Conservation (phyloP, 2,888 invertebrate species). For the Bellardia bayeri region DNA sequence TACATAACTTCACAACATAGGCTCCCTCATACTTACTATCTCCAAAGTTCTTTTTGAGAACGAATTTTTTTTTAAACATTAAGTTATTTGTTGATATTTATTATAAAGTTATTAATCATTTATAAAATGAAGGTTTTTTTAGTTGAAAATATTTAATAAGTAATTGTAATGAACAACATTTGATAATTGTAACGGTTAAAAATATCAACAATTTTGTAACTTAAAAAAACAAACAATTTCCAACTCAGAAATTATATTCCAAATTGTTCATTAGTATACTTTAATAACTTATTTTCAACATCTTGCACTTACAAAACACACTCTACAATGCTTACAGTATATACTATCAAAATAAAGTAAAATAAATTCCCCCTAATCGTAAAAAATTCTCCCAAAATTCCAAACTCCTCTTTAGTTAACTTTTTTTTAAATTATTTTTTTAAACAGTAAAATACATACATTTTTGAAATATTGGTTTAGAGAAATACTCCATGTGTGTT, state of each 20-base stretch:
- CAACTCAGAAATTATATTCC: background rate
- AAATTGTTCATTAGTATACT: background rate
- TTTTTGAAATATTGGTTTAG: slow-evolving; percentile 52
- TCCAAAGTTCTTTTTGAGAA: no score
- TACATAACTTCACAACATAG: no score
- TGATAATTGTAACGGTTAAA: no score
- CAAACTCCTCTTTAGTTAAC: slow-evolving; percentile 33
- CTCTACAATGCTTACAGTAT: slow-evolving; percentile 18
- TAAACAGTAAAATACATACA: slow-evolving; percentile 24
- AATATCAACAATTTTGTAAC: no score
- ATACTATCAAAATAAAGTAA: slow-evolving; percentile 1
- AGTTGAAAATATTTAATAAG: no score
- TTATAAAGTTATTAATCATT: no score
- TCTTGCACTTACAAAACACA: slow-evolving; percentile 44
- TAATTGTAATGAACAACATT: no score
- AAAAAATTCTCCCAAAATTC: slow-evolving; percentile 26
- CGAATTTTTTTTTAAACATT: no score
- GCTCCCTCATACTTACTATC: no score
- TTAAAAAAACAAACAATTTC: background rate
- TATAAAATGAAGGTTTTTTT: no score
- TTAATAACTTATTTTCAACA: background rate
- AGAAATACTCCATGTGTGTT: slow-evolving; percentile 69
- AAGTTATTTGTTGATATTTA: no score
- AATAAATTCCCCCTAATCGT: slow-evolving; percentile 12
- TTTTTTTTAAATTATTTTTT: slow-evolving; percentile 20